Evolutionary conservation across 2,888 invertebrate species (phyloP).

Genomic region (Hypomecis atomaria): DNA sequence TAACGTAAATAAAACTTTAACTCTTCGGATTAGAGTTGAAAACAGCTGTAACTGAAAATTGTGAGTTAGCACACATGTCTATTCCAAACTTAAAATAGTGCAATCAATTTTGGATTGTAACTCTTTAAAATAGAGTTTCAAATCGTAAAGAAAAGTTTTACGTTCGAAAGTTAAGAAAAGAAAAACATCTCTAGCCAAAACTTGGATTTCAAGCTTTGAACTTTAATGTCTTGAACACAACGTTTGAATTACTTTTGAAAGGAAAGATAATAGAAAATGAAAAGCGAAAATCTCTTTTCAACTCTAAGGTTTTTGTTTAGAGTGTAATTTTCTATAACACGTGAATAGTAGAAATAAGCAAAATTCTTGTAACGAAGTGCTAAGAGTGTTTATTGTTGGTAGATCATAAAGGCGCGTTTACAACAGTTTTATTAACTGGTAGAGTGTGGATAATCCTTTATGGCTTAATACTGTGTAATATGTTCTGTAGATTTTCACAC

Average conservation of each 20-base stretch:
- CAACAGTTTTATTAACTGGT: conserved; percentile 61
- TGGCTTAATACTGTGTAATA: conserved; percentile 26
- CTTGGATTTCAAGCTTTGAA: neutral
- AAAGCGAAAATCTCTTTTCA: neutral
- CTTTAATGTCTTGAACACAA: neutral
- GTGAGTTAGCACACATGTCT: conserved; percentile 7
- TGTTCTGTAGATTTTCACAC: conserved; percentile 13
- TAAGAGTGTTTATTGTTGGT: conserved; percentile 60
- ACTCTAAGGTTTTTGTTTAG: neutral
- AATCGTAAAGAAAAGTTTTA: conserved; percentile 8
- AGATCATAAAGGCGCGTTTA: conserved; percentile 59
- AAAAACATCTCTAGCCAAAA: conserved; percentile 5
- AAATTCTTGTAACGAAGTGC: conserved; percentile 55
- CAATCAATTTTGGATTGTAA: neutral
- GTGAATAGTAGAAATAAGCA: conserved; percentile 39
- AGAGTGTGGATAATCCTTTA: conserved; percentile 37
- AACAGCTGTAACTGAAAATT: neutral
- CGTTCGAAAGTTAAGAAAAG: conserved; percentile 21
- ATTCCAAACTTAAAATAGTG: neutral
- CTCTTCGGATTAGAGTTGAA: neutral
- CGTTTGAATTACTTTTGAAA: neutral
- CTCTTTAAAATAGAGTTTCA: conserved; percentile 20
- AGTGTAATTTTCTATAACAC: conserved; percentile 21
- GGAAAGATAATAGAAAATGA: neutral
- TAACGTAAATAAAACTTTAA: conserved; percentile 10